A percentile compares a stretch with the other conserved stretches of the same genome.
Evolutionary conservation across 2,888 invertebrate species (phyloP).

Genomic region (Eurytoma adleriae): DNA sequence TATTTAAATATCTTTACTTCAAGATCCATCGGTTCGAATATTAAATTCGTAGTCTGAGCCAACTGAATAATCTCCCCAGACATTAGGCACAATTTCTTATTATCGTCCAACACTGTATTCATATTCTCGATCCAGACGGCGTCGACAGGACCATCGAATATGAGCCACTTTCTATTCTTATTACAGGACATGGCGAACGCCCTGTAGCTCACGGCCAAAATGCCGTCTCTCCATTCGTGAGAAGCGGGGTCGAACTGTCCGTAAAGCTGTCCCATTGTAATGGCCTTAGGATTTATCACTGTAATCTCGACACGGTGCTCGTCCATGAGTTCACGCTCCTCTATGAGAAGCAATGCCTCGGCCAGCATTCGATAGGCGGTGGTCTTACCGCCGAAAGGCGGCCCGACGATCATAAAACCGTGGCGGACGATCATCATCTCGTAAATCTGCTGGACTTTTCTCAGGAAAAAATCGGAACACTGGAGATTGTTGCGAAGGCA

Average conservation of each 20-base stretch:
- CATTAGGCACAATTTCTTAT: conserved; percentile 96
- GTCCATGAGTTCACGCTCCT: conserved; percentile 85
- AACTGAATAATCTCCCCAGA: conserved; percentile 97
- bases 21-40: conserved; percentile 97
- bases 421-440: conserved; percentile 97
- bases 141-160: conserved; percentile 98
- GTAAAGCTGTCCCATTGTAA: conserved; percentile 97
- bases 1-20: conserved; percentile 77
- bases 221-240: conserved; percentile 96
- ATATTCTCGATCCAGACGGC: conserved; percentile 98
- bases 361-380: conserved; percentile 90
- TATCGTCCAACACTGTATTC: conserved; percentile 97
- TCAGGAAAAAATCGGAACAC: conserved; percentile 89
- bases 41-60: conserved; percentile 90
- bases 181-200: conserved; percentile 85
- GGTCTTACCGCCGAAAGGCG: conserved; percentile 95
- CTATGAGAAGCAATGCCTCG: conserved; percentile 85
- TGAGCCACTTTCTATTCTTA: conserved; percentile 89
- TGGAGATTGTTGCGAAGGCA: conserved; percentile 88
- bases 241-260: conserved; percentile 96
- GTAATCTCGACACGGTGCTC: conserved; percentile 88
- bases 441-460: conserved; percentile 92
- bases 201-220: conserved; percentile 89
- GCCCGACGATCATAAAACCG: conserved; percentile 95
- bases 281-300: conserved; percentile 95